These are phyloP conservation scores for Archips crataeganus DNA, from an alignment of 2,888 invertebrate genomes.

Conservation along the genomic window DNA sequence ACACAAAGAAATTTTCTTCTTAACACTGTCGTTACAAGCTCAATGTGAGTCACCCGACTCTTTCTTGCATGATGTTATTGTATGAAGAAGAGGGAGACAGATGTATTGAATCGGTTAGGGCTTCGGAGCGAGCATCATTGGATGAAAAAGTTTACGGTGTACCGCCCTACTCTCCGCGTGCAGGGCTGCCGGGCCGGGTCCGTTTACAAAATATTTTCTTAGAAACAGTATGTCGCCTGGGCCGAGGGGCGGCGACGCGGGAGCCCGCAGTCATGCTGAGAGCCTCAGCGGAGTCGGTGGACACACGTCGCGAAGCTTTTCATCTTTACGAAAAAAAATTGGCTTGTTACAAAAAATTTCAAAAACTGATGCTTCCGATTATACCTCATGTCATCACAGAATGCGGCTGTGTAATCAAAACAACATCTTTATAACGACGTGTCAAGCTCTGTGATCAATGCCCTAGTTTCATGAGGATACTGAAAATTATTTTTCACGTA, in stretches of 20 bases:
- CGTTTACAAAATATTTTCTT: constrained; percentile 73
- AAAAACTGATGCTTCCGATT: constrained; percentile 67
- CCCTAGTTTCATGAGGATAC: constrained; percentile 72
- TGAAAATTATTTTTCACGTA: constrained; percentile 65
- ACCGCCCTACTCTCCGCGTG: constrained; percentile 73
- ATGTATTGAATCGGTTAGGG: constrained; percentile 48
- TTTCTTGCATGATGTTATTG: constrained; percentile 46
- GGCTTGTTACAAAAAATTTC: constrained; percentile 71
- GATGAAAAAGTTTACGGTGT: constrained; percentile 74
- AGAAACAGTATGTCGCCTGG: constrained; percentile 82
- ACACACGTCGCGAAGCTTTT: constrained; percentile 80
- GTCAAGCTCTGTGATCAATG: constrained; percentile 75
- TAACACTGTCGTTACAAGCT: constrained; percentile 60
- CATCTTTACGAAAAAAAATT: constrained; percentile 76
- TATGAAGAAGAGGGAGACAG: constrained; percentile 60
- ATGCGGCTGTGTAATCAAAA: constrained; percentile 58
- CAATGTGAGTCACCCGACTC: constrained; percentile 52
- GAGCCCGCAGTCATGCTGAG: constrained; percentile 86
- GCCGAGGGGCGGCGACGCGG: constrained; percentile 82
- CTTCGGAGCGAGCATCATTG: constrained; percentile 65
- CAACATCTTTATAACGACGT: constrained; percentile 74
- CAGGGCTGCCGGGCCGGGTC: constrained; percentile 70
- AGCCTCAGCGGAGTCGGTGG: constrained; percentile 81
- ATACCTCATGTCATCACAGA: constrained; percentile 52
- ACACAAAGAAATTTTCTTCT: constrained; percentile 82